Base-by-base conservation (phyloP, 2,888 invertebrate species). In the Brassicogethes aeneus region DNA sequence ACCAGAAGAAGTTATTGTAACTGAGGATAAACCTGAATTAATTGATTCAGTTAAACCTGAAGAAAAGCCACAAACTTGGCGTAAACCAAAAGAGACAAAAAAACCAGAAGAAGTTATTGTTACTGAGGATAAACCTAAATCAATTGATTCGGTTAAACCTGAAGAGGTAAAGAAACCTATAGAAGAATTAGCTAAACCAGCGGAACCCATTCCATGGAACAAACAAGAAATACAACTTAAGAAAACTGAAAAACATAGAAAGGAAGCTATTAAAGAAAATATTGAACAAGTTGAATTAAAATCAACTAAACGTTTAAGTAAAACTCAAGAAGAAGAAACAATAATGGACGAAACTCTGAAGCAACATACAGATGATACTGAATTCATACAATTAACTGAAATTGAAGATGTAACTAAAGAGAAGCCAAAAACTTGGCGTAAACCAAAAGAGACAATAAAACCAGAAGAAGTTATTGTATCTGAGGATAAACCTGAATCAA, bases 181-280 rank as follows among this genome's bases (percentile, higher is more conserved):
- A n/a, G 29, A 31, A 34, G 35, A 15, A 34, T 15, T 37, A n/a
- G n/a, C n/a, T n/a, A n/a, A 39, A 40, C 29, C 16, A 13, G 50
- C 48, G 40, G 55, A 50, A 44, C 43, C 45, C 39, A 14, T 53
- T 46, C 74, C 76, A n/a, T 77, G 77, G 77, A 84, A 75, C 8
- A 75, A 82, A 56, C 79, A 84, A 64, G 70, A 73, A 43, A 68
- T 76, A 15, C 64, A 59, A 29, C 54, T 77, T 12, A 78, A 74
- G 47, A 65, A 60, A 45, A 57, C 69, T 2, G 61, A 56, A 40
- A 53, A 52, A 13, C 60, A 70, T 44, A 66, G 64, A 51, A 65
- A 65, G 48, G 73, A 76, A 40, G 71, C 70, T 71, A 35, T 41
- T 16, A 51, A 48, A 47, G 55, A 51, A 45, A 51, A 40, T n/a